Base-by-base conservation (phyloP, 2,888 invertebrate genomes). In the Oxycera nigricornis region DNA sequence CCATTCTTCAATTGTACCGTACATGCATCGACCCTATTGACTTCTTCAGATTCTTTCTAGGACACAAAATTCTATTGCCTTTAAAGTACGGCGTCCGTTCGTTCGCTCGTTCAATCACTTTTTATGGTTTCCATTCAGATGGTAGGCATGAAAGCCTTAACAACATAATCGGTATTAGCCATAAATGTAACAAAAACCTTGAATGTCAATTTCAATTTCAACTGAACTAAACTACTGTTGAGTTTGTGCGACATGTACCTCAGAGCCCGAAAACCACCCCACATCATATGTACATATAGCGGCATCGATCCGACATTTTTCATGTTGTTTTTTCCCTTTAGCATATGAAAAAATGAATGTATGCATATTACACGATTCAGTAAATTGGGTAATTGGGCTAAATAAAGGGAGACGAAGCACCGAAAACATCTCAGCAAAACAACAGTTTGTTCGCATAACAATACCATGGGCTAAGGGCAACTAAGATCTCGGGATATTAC, bases 341-440 rank as follows among this genome's bases (percentile, higher is more conserved):
- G 30, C 31, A 24, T 55, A 24, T 70, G 35, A 26, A 70, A 70
- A 68, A 52, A 30, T 70, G 65, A 65, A 65, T 65, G 65, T 65
- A 31, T 70, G 52, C 70, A 70, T 70, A 70, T 70, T 70, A 70
- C 70, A 70, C 70, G 70, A 70, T 28, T 70, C 70, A 70, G 70
- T 70, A 70, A 70, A 70, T 70, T 70, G 70, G 70, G 70, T 70
- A 70, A 70, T 70, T 70, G 70, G 70, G 70, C 70, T 70, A 70
- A 46, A 20, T n/a, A 31, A 35, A 70, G 35, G 22, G 3, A 22
- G 31, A 22, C 46, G 46, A 22, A 20, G 39, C 7, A 41, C 20
- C 11, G 35, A 14, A 11, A 30, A 65, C 39, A 30, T 4, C 55
- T 41, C 17, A 39, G 11, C 41, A 30, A 35, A 24, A 14, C 24